Base-by-base conservation (phyloP, 2,888 invertebrate species). In the Drosophila pseudotakahashii region DNA sequence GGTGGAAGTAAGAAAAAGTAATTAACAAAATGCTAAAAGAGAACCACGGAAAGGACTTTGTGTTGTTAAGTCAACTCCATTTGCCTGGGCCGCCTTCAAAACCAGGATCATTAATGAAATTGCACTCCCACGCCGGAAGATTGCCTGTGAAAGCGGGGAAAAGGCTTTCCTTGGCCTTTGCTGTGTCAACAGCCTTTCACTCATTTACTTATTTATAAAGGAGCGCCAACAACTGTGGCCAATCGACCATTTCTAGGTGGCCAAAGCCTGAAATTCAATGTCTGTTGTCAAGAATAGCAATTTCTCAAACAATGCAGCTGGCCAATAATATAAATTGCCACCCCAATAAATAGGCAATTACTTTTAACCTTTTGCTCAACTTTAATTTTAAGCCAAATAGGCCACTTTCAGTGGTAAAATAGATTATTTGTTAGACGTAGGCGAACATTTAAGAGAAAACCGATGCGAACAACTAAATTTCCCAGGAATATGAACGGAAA, bases 1-100 rank as follows among this genome's bases (percentile, higher is more conserved):
- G 16, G 16, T 13, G 50, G n/a, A 44, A 42, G 16, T 34, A 41
- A 30, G 23, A 51, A 41, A 71, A 79, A 53, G 80, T 75, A 80
- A 80, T 86, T 80, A 79, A 55, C 41, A 47, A 48, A 51, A 73
- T 69, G 67, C 16, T 41, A 45, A 71, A 42, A 39, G 63, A 44
- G 63, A 44, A 23, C 34, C 42, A 9, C 11, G n/a, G 11, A 63
- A 79, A 68, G 57, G 47, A 52, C 47, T 41, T 45, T 26, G 30
- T 47, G 39, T 47, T 30, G 14, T 60, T 41, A 39, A 14, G 32
- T 7, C 16, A 30, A 34, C 7, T 45, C 36, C 51, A 58, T 53
- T 78, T 32, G 13, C 34, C 39, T 19, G n/a, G 1, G 37, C 54
- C 39, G 13, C 36, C 42, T 50, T 34, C 42, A 11, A 26, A 6